phyloP scores from a whole-genome alignment of 2,888 invertebrate genomes.

The Cryptocheilus praepositus region DNA sequence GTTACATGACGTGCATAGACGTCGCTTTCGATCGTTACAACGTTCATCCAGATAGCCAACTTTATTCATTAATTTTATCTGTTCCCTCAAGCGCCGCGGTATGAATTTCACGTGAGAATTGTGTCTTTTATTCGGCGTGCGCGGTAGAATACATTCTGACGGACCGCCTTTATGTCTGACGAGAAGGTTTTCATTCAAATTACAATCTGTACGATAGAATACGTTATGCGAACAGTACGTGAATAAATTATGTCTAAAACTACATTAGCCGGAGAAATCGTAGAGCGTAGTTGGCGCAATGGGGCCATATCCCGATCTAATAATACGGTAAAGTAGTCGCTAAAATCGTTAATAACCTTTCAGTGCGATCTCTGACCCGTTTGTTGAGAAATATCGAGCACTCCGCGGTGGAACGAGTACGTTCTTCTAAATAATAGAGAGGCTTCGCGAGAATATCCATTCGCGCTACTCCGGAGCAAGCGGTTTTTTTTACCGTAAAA shows the following conservation, averaged over 20 bases:
- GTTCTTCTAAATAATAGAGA: constrained; percentile 43
- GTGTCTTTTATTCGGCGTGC: background rate
- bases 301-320: background rate
- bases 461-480: constrained; percentile 7
- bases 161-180: no score
- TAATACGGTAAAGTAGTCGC: constrained; percentile 14
- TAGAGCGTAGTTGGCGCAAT: background rate
- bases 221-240: no score
- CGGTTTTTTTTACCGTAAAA: constrained; percentile 36
- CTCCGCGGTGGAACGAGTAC: constrained; percentile 27
- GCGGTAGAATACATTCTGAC: background rate
- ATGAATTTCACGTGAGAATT: background rate
- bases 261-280: no score
- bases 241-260: no score
- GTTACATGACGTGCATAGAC: no score
- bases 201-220: no score
- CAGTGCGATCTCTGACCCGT: constrained; percentile 34
- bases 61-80: no score
- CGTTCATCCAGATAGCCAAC: no score
- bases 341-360: constrained; percentile 25
- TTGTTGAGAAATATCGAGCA: constrained; percentile 34
- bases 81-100: background rate
- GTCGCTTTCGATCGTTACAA: no score
- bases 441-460: constrained; percentile 37
- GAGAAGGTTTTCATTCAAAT: no score